Evolutionary conservation across 2,113 vertebrate species (phyloP).

Genomic region (Lophochroa leadbeateri): DNA sequence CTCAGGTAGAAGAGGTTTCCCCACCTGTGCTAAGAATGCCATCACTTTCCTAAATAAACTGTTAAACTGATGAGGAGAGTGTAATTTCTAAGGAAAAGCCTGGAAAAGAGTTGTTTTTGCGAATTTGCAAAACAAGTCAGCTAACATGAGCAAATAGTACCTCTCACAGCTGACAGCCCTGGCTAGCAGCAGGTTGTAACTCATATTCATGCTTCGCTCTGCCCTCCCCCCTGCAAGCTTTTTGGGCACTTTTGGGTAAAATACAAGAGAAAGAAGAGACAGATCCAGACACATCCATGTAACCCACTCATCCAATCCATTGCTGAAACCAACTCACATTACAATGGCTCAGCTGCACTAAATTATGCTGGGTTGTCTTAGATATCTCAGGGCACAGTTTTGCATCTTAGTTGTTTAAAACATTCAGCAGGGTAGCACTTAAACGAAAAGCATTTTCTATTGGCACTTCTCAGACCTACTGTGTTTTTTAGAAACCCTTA

Average conservation of each 20-base stretch:
- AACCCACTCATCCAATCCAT: neutral
- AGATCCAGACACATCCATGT: neutral
- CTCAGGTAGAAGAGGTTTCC: slow-evolving; percentile 12
- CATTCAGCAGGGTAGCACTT: neutral
- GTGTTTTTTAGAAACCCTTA: neutral
- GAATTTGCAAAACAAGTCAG: slow-evolving; percentile 31
- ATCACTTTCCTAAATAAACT: slow-evolving; percentile 14
- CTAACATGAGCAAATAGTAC: neutral
- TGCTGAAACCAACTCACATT: neutral
- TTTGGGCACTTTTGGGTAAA: neutral
- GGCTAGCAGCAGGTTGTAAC: slow-evolving; percentile 16
- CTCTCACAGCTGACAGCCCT: neutral
- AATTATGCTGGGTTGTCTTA: neutral
- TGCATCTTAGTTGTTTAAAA: neutral
- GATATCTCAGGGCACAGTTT: neutral
- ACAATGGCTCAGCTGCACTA: neutral
- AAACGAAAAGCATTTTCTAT: neutral
- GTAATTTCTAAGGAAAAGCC: neutral
- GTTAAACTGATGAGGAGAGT: neutral
- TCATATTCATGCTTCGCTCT: neutral
- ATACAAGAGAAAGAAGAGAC: neutral
- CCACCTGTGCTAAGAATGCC: neutral
- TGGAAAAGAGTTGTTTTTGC: neutral
- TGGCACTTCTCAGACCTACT: neutral
- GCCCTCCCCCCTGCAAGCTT: neutral